Evolutionary conservation across 1,140 invertebrate genomes (phyloP), one percentile per base, ranked within the genome.

Genomic region (Pseudoatta argentina): DNA sequence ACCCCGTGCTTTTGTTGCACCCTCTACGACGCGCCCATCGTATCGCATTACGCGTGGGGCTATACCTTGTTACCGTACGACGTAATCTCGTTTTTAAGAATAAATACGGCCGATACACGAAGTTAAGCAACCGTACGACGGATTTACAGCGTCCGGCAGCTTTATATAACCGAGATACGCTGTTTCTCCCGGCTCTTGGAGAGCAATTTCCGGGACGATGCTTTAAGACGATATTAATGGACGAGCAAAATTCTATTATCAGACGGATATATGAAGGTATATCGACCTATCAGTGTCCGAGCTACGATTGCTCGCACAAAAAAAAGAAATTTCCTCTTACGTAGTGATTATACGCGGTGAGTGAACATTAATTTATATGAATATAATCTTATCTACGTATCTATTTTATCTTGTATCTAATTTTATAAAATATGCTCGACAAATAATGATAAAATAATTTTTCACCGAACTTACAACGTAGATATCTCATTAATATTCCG

Each of bases 11-110:
- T 73, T 73, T 82, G 79, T 82, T 82, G 79, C 79, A 14, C 34
- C 24, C 69, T 51, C 55, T 16, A 44, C 34, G 30, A 34, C 77
- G 39, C 64, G 57, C 64, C 21, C 66, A 59, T 61, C 39, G 24
- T 73, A 82, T 73, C 79, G 79, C 67, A 48, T 82, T 73, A 73
- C 79, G 34, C 64, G 78, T n/a, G 21, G 67, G 79, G 79, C 55
- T 73, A 61, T 73, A 82, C 55, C 78, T 59, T 82, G 78, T 82
- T 82, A 82, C 67, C 39, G 66, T 51, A 69, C 66, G 55, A 61
- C 69, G 79, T 75, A 83, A 83, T 83, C 79, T 82, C 79, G 69
- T 83, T 83, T 83, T 83, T 83, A 83, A 83, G 79, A 83, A 83
- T 75, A 83, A 83, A 83, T 83, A 83, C 79, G 79, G 24, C 55